These are phyloP conservation scores for Nycticebus coucang DNA, from an alignment of 2,113 vertebrate species.

Conservation along the genomic window DNA sequence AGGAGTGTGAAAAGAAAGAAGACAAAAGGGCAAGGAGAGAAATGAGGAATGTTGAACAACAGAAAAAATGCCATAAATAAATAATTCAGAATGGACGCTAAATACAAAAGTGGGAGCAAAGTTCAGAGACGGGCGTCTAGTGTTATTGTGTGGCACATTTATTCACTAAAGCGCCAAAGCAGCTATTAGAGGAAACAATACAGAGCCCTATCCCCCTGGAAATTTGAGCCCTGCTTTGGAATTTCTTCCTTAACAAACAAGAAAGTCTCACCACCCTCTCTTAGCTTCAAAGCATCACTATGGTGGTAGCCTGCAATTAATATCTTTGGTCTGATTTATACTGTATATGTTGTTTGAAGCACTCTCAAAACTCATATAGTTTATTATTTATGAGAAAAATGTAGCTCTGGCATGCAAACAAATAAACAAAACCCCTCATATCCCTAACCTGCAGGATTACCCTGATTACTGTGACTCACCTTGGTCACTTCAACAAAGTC, in stretches of 20 bases:
- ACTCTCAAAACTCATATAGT: background rate
- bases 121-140: background rate
- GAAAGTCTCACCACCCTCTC: constrained; percentile 55
- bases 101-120: background rate
- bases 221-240: constrained; percentile 72
- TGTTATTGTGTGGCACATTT: constrained; percentile 53
- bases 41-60: background rate
- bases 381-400: constrained; percentile 26
- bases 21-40: background rate
- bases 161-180: constrained; percentile 53
- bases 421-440: background rate
- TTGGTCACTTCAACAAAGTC: background rate
- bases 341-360: background rate
- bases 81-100: constrained; percentile 45
- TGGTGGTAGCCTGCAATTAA: background rate
- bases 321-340: constrained; percentile 16
- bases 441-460: background rate
- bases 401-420: background rate
- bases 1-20: constrained; percentile 50
- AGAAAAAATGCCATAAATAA: constrained; percentile 32
- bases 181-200: constrained; percentile 71
- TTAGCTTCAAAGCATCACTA: constrained; percentile 64
- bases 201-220: constrained; percentile 61
- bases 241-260: constrained; percentile 76
- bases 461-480: background rate